Percentiles rank a stretch among this genome's conserved stretches.
These are phyloP conservation scores for Steinernema scapterisci DNA, from an alignment of 2,888 invertebrate genomes.

Conservation along the genomic window DNA sequence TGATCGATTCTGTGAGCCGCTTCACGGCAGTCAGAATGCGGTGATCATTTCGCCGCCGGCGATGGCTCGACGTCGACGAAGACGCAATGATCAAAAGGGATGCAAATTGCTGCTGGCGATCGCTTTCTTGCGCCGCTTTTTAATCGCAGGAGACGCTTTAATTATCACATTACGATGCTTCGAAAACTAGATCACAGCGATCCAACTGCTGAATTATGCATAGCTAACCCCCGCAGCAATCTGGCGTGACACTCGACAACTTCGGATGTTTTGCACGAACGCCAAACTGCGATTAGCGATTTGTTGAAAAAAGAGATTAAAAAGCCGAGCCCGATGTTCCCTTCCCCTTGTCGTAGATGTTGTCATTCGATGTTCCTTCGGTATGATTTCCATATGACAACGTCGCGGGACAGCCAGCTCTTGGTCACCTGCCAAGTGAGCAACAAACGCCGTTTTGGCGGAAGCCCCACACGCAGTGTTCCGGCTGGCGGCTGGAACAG, in stretches of 20 bases:
- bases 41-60: conserved; percentile 22
- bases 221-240: background rate
- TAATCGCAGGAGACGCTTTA: conserved; percentile 10
- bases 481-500: background rate
- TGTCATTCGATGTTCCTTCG: background rate
- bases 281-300: background rate
- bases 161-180: background rate
- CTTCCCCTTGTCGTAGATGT: background rate
- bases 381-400: background rate
- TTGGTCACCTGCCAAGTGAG: background rate
- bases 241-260: background rate
- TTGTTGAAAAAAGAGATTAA: conserved; percentile 32
- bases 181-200: conserved; percentile 14
- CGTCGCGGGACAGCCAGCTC: background rate
- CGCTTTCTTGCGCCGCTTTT: conserved; percentile 21
- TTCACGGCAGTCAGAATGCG: background rate
- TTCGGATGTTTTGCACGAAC: conserved; percentile 3
- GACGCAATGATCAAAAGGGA: conserved; percentile 7
- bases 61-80: background rate
- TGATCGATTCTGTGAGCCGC: too few species aligned
- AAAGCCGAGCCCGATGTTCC: background rate
- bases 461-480: background rate
- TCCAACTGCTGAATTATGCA: conserved; percentile 2
- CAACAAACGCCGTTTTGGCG: background rate
- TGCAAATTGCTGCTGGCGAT: conserved; percentile 30